A percentile compares a stretch with the other conserved stretches of the same genome.
These are phyloP conservation scores for Anaspis maculata DNA, from an alignment of 2,888 invertebrate species.

Conservation along the genomic window DNA sequence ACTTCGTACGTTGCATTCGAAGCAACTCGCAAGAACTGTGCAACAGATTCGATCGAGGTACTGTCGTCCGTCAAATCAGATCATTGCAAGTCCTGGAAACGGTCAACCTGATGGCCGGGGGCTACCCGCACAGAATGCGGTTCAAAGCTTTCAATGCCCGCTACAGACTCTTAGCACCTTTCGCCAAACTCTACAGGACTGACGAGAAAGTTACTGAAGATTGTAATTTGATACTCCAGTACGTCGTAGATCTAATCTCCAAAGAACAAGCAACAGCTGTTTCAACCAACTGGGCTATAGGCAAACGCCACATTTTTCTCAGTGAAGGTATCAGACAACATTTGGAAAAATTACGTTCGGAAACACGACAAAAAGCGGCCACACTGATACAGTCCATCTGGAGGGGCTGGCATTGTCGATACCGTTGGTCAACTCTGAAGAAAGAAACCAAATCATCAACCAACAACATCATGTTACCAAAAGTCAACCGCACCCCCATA, in stretches of 20 bases:
- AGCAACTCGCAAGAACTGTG: slow-evolving; percentile 76
- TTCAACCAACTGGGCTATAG: slow-evolving; percentile 82
- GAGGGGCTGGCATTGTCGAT: slow-evolving; percentile 69
- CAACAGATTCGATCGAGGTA: slow-evolving; percentile 74
- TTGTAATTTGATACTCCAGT: slow-evolving; percentile 65
- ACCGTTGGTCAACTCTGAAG: slow-evolving; percentile 55
- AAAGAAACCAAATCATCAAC: slow-evolving; percentile 27
- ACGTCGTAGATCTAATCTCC: slow-evolving; percentile 52
- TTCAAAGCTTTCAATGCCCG: slow-evolving; percentile 86
- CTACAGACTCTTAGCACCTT: slow-evolving; percentile 79
- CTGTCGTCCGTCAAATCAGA: slow-evolving; percentile 81
- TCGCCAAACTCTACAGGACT: slow-evolving; percentile 54
- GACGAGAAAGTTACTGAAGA: slow-evolving; percentile 67
- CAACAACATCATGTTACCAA: no score
- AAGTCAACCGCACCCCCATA: slow-evolving; percentile 29
- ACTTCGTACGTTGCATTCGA: slow-evolving; percentile 88
- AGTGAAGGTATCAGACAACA: slow-evolving; percentile 90
- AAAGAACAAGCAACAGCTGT: slow-evolving; percentile 50
- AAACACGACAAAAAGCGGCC: slow-evolving; percentile 71
- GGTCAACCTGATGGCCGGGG: slow-evolving; percentile 90
- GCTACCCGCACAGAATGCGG: slow-evolving; percentile 90
- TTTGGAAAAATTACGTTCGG: slow-evolving; percentile 71
- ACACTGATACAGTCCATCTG: slow-evolving; percentile 77
- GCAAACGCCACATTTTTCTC: slow-evolving; percentile 87
- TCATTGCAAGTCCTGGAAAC: slow-evolving; percentile 85